Evolutionary conservation across 1,140 invertebrate species (phyloP), one percentile per base, ranked within the genome.

Genomic region (Asobara japonica): DNA sequence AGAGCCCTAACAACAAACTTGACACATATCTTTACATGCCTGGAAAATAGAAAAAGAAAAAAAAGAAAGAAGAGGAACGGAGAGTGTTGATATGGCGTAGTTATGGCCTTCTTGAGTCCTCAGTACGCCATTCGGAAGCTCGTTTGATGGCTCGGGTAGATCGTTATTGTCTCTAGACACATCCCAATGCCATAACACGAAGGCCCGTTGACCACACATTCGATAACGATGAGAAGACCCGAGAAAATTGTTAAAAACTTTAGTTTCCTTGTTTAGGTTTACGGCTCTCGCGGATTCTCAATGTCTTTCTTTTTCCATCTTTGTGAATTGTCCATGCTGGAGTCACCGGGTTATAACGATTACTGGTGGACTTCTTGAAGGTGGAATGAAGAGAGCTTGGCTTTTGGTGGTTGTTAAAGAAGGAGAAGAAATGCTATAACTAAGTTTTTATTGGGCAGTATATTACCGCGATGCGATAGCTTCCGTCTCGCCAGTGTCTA

Each of bases 381-480:
- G 68, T 22, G 33, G 27, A 41, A 68, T n/a, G 22, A n/a, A 18
- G 41, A 51, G n/a, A 29, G 41, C 25, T 33, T 5, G 30, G 10
- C 0, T 51, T 22, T 31, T 13, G 30, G 8, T 22, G 33, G n/a
- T 7, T 56, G 51, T 8, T 8, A 22, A 20, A 56, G 30, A 72
- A 65, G 62, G 68, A 69, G 56, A 48, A 45, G 74, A 73, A 36
- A 38, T 69, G 68, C 80, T 76, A 82, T 86, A 86, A 85, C 84
- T 83, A 83, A 83, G 80, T 84, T 86, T 87, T 87, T 87, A 87
- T 87, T 83, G 82, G 78, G 76, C 70, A 78, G 80, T 87, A 83
- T 85, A 84, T 85, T 84, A 84, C 78, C 74, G 64, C 79, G 68
- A 72, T 74, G 75, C 81, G 79, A 86, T 83, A 81, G 82, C 79